phyloP scores from a whole-genome alignment of 2,888 invertebrate species.

The Zaprionus bogoriensis region DNA sequence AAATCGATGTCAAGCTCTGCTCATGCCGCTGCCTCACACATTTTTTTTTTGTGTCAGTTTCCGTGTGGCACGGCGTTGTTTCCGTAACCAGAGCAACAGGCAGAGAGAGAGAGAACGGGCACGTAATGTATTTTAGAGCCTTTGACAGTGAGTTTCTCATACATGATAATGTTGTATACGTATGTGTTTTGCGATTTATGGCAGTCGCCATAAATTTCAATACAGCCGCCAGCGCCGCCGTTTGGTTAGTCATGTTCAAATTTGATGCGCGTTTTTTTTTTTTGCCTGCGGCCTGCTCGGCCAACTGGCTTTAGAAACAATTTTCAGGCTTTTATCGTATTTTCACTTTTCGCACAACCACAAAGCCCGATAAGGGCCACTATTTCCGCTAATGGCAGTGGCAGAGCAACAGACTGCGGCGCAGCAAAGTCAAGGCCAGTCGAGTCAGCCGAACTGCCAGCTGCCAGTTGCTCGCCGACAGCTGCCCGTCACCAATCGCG shows the following conservation, averaged over 20 bases:
- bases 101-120: background rate
- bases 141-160: constrained; percentile 16
- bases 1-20: constrained; percentile 37
- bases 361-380: constrained; percentile 51
- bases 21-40: background rate
- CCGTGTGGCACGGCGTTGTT: constrained; percentile 9
- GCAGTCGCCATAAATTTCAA: constrained; percentile 66
- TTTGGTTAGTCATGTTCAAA: background rate
- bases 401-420: background rate
- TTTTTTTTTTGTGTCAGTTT: constrained; percentile 14
- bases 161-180: constrained; percentile 4
- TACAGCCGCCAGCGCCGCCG: constrained; percentile 35
- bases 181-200: constrained; percentile 49
- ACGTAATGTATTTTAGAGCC: constrained; percentile 46
- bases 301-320: constrained; percentile 64
- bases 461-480: constrained; percentile 5
- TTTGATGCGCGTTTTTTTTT: no score
- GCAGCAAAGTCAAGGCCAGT: constrained; percentile 68
- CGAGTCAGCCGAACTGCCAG: constrained; percentile 20
- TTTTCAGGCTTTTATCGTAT: constrained; percentile 64
- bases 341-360: constrained; percentile 59
- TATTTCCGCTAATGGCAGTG: constrained; percentile 52
- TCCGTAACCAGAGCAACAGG: constrained; percentile 1
- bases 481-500: background rate
- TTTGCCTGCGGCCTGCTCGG: constrained; percentile 16